These are phyloP conservation scores for Theretra japonica DNA, from an alignment of 2,888 invertebrate species.

Conservation along the genomic window DNA sequence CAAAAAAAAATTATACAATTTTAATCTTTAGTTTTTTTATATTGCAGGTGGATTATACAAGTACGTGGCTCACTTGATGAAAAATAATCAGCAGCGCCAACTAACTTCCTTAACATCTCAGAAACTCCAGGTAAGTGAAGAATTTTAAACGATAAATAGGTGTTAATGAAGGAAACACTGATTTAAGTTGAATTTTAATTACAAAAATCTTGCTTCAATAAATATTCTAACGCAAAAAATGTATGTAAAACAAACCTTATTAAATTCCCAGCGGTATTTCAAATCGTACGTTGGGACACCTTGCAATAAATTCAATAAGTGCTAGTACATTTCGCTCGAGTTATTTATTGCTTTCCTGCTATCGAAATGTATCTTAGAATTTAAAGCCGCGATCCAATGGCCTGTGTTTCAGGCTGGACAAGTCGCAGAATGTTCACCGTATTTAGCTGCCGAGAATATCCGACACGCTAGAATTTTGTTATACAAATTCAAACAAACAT, in stretches of 20 bases:
- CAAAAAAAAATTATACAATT: too few relatives aligned
- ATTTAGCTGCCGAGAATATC: conserved; percentile 19
- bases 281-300: neutral
- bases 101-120: too few relatives aligned
- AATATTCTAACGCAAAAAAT: too few relatives aligned
- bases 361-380: conserved; percentile 27
- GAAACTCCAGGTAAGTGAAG: too few relatives aligned
- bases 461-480: conserved; percentile 11
- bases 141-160: too few relatives aligned
- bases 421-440: conserved; percentile 14
- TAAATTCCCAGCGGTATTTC: conserved; percentile 4
- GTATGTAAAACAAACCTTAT: neutral
- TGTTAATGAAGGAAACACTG: too few relatives aligned
- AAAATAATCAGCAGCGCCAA: too few relatives aligned
- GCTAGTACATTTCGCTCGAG: conserved; percentile 9
- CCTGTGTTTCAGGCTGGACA: conserved; percentile 19
- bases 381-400: conserved; percentile 9
- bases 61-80: too few relatives aligned
- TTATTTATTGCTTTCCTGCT: conserved; percentile 22
- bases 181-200: too few relatives aligned
- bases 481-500: neutral
- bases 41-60: too few relatives aligned
- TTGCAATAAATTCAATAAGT: conserved; percentile 23
- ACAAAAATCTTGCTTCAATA: too few relatives aligned
- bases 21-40: too few relatives aligned